Evolutionary conservation across 2,888 invertebrate genomes (phyloP).

Genomic region (Steinernema hermaphroditum): DNA sequence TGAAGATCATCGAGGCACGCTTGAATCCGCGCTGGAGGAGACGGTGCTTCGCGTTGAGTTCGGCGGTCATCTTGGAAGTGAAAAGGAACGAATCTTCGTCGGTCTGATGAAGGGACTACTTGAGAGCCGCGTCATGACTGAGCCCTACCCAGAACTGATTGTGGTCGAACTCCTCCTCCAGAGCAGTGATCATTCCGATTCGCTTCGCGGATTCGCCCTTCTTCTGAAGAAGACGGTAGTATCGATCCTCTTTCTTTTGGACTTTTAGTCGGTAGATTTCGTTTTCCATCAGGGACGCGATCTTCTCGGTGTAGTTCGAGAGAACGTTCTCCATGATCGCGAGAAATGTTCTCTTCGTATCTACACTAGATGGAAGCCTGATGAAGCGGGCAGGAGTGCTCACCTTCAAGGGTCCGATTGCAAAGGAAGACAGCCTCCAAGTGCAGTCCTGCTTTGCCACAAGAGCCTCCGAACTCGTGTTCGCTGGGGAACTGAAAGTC

Average conservation of each 20-base stretch:
- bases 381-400: no score
- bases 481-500: neutral
- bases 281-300: neutral
- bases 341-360: neutral
- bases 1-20: neutral
- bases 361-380: no score
- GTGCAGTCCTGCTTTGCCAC: neutral
- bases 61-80: neutral
- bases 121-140: no score
- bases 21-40: constrained; percentile 2
- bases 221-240: neutral
- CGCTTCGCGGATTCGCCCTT: neutral
- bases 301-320: neutral
- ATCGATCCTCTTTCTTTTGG: neutral
- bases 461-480: neutral
- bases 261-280: neutral
- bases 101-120: neutral
- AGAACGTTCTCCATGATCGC: constrained; percentile 8
- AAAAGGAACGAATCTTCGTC: neutral
- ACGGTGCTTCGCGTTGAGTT: neutral
- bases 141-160: neutral
- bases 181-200: neutral
- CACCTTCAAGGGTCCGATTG: neutral
- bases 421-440: neutral
- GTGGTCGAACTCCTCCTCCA: constrained; percentile 16